Evolutionary conservation across 2,797 vertebrate genomes (phyloP).

Genomic region (Gymnodraco acuticeps): DNA sequence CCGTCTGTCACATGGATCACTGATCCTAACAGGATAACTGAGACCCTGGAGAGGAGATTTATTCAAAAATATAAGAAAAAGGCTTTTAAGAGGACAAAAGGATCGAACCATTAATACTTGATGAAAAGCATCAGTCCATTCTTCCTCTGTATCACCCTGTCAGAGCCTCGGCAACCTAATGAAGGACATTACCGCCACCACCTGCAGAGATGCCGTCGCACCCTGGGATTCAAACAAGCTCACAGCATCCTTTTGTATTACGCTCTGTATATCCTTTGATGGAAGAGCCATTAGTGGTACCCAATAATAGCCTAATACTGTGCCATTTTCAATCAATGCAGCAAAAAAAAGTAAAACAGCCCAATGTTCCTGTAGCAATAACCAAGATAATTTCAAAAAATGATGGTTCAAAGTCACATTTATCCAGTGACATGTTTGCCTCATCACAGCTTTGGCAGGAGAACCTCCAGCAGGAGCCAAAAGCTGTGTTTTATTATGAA

Average conservation of each 20-base stretch:
- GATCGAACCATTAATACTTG: not conserved
- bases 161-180: slow-evolving; percentile 22
- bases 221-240: not conserved
- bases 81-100: slow-evolving; percentile 2
- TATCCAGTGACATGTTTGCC: slow-evolving; percentile 38
- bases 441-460: slow-evolving; percentile 46
- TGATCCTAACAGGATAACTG: not conserved
- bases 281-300: slow-evolving; percentile 14
- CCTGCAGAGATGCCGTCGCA: slow-evolving; percentile 13
- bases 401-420: slow-evolving; percentile 35
- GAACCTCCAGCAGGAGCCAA: slow-evolving; percentile 50
- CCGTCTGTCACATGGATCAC: slow-evolving; percentile 4
- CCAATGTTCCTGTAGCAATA: not conserved
- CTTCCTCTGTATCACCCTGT: slow-evolving; percentile 2
- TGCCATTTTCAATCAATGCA: slow-evolving; percentile 8
- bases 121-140: slow-evolving; percentile 19
- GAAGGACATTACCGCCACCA: slow-evolving; percentile 9
- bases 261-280: not conserved
- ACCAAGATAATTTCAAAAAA: not conserved
- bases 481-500: slow-evolving; percentile 74
- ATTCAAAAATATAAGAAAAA: not conserved
- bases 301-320: not conserved
- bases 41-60: slow-evolving; percentile 1
- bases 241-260: not conserved
- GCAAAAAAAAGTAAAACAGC: slow-evolving; percentile 11